Base-by-base conservation (phyloP, 1,140 invertebrate species). In the Hylyphantes graminicola region DNA sequence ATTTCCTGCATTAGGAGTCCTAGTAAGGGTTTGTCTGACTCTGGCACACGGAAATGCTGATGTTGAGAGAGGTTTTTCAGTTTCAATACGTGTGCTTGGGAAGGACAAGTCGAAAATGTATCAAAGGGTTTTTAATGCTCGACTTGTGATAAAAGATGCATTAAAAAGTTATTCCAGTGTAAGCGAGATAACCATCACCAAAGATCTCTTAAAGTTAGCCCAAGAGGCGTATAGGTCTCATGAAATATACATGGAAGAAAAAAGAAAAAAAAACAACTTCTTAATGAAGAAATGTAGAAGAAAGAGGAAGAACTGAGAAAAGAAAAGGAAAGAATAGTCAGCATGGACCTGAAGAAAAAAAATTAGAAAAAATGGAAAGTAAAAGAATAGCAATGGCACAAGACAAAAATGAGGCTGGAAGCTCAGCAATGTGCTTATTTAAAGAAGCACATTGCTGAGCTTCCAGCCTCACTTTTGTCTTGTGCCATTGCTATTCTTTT, bases 41-140 rank as follows among this genome's bases (percentile, higher is more conserved):
- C 48, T 87, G 51, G 68, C 85, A 35, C 86, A 87, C 83, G 87
- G 87, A 64, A 87, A 86, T 86, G 85, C 83, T 0, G 86, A 87
- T 73, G 75, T 86, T 53, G 86, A 87, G 59, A 73, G 59, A 73
- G 85, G 83, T 17, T 84, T 87, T 61, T 86, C 85, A 19, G 54
- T 59, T 35, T 86, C 86, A n/a, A 81, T 84, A 13, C 80, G 74
- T n/a, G 61, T 86, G 8, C 55, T 87, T 12, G 65, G 85, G 50
- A 55, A 72, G 53, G 86, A 87, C 35, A 75, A 73, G 48, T 73
- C 21, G 1, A 50, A 2, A 15, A 73, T 73, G 70, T 73, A 6
- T 4, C 12, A 51, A 19, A 11, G 51, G 13, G 70, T 73, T 50
- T 51, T 73, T 15, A 51, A 73, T 73, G 70, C 48, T 50, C 10